These are phyloP conservation scores for Hydractinia symbiolongicarpus DNA, from an alignment of 30 jellyfish, hydroid and myxozoan species.

Conservation along the genomic window DNA sequence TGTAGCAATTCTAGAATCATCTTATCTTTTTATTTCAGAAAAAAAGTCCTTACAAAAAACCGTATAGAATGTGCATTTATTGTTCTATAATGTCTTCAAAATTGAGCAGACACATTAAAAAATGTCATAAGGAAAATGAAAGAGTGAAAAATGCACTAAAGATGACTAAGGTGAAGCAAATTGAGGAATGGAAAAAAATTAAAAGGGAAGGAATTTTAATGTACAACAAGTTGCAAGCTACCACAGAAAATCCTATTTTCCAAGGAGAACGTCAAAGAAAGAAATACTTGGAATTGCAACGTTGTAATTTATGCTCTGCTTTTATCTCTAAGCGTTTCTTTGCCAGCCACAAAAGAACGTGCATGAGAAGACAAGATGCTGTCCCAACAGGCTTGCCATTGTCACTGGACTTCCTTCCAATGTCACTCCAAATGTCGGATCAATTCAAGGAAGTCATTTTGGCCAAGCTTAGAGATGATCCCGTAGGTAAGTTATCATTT, in stretches of 20 bases:
- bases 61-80: neutral
- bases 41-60: neutral
- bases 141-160: slow-evolving; percentile 8
- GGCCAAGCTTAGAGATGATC: slow-evolving; percentile 3
- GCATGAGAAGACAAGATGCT: neutral
- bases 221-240: slow-evolving; percentile 1
- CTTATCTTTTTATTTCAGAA: neutral
- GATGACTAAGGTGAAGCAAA: neutral
- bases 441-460: neutral
- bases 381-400: neutral
- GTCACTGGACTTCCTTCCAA: neutral
- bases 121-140: slow-evolving; percentile 4
- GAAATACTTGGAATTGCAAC: neutral
- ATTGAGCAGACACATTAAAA: neutral
- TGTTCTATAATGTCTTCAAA: slow-evolving; percentile 10
- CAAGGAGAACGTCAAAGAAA: slow-evolving; percentile 6
- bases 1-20: neutral
- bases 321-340: slow-evolving; percentile 11
- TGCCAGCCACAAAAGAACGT: slow-evolving; percentile 1
- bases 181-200: slow-evolving; percentile 1
- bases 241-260: neutral
- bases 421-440: neutral
- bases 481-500: neutral
- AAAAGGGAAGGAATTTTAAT: slow-evolving; percentile 17
- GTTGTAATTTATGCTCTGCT: neutral